Base-by-base conservation (phyloP, 2,113 vertebrate genomes). In the Nanger granti region DNA sequence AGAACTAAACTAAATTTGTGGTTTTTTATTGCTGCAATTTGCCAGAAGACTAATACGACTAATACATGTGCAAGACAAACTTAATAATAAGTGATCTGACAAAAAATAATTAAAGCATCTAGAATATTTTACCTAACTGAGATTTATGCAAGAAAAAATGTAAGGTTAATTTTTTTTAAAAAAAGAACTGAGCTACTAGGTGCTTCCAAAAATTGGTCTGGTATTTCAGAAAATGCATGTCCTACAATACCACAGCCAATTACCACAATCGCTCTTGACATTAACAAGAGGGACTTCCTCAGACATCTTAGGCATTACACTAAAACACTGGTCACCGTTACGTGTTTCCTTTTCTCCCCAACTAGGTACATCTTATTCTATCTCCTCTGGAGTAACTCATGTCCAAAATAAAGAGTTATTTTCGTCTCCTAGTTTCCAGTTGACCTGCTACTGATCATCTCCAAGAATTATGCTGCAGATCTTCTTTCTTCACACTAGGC, bases 11-110 rank as follows among this genome's bases (percentile, higher is more conserved):
- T 93, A 64, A 41, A 11, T 29, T 82, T 88, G 54, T n/a, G 44
- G 12, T 47, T 94, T 97, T 82, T 80, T 41, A 93, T 82, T 79
- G 93, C 26, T 41, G 34, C 31, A 89, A 55, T 86, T 94, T 97
- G 92, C 92, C 31, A 92, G 54, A 94, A 96, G 93, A 92, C 44
- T 93, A 94, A 84, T 55, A 94, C 7, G 87, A 57, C 44, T 60
- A 85, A 80, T 18, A 94, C 28, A 92, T 44, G 64, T 6, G 47
- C 10, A 95, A 66, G 29, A 87, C 41, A 96, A 92, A 95, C 11
- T 87, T 85, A 85, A 85, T 26, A 91, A 49, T 93, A 26, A 86
- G 37, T 79, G 66, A 93, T 69, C 52, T 79, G n/a, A 92, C 62
- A 41, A 54, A 89, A 64, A 79, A 60, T 84, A 84, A 86, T 64